Percentiles rank a stretch among this genome's conserved stretches.
Conservation (phyloP, 1,140 invertebrate genomes). For the Apolygus lucorum region DNA sequence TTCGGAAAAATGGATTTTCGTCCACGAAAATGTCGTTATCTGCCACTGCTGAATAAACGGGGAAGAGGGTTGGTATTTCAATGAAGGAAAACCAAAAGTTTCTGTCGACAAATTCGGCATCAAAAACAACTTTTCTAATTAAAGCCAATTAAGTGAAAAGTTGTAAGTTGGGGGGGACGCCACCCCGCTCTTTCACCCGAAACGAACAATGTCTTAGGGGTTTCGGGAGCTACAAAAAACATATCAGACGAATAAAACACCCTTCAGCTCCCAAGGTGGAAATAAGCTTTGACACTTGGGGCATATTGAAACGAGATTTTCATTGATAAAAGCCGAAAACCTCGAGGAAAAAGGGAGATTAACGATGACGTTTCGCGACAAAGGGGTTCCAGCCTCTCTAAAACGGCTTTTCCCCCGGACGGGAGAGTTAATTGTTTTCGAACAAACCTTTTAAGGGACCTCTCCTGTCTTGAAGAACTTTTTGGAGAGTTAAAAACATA, state of each 20-base stretch:
- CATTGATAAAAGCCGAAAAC: neutral
- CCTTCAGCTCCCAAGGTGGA: neutral
- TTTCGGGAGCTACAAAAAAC: neutral
- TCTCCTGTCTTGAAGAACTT: too few relatives aligned
- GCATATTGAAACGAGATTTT: neutral
- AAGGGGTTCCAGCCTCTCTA: neutral
- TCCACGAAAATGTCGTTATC: too few relatives aligned
- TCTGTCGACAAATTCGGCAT: neutral
- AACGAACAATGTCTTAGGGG: neutral
- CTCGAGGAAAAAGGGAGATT: neutral
- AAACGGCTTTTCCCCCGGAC: neutral
- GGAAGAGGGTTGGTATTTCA: too few relatives aligned
- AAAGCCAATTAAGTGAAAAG: slow-evolving; percentile 20
- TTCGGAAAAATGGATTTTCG: too few relatives aligned
- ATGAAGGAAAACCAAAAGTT: neutral
- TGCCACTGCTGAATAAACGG: too few relatives aligned
- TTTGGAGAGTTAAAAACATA: neutral
- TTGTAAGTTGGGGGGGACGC: neutral
- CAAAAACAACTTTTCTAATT: slow-evolving; percentile 19
- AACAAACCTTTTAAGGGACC: neutral
- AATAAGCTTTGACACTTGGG: neutral
- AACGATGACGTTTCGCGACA: neutral
- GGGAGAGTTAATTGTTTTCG: neutral
- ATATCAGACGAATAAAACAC: neutral
- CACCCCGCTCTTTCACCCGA: neutral